Conservation (phyloP, 1,140 invertebrate species). For the Periplaneta americana region DNA sequence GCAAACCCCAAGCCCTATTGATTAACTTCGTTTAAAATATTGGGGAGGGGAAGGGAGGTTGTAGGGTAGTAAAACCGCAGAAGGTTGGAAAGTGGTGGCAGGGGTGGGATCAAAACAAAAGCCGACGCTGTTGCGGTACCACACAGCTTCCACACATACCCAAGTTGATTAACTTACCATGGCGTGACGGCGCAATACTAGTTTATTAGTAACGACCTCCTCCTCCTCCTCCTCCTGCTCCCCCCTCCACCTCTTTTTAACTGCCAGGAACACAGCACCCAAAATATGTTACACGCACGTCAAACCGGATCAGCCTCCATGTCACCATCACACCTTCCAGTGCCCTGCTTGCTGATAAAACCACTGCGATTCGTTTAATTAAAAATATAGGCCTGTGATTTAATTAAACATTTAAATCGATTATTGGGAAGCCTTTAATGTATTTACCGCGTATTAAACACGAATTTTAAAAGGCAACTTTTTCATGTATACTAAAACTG, state of each 20-base stretch:
- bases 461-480: not conserved
- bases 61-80: not conserved
- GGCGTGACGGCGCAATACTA: not conserved
- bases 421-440: not conserved
- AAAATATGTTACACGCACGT: not conserved
- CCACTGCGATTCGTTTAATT: not conserved
- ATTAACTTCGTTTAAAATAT: not conserved
- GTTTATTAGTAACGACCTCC: not conserved
- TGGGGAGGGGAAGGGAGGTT: not conserved
- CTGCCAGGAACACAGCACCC: not conserved
- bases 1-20: not conserved
- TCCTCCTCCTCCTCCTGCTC: too few species aligned
- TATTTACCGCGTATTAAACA: not conserved
- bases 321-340: not conserved
- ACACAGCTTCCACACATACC: not conserved
- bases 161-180: not conserved
- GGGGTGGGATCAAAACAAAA: not conserved
- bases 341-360: not conserved
- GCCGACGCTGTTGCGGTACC: not conserved
- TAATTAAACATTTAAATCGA: not conserved
- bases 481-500: not conserved
- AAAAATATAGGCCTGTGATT: not conserved
- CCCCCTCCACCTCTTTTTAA: too few species aligned
- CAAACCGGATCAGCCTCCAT: not conserved
- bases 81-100: not conserved